Conservation (phyloP, 2,113 vertebrate species). For the Phalacrocorax pelagicus region DNA sequence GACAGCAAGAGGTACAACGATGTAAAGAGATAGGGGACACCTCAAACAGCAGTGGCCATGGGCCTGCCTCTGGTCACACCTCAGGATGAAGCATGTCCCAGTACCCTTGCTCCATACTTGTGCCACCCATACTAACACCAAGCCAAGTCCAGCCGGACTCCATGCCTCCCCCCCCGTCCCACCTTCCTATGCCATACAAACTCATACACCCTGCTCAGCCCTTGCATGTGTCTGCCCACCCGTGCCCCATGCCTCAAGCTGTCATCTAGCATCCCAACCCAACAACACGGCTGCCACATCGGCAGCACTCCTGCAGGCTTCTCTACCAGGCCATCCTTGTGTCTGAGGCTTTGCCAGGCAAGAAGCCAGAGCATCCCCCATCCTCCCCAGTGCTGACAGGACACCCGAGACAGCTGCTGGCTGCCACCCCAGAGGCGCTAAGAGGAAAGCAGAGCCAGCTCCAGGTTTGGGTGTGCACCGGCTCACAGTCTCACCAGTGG, state of each 20-base stretch:
- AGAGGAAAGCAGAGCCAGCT: not conserved
- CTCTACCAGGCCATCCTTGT: rapidly evolving
- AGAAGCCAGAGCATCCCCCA: not conserved
- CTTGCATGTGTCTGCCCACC: rapidly evolving
- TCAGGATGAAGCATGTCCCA: rapidly evolving
- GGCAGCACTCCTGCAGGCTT: rapidly evolving
- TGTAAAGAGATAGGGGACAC: not conserved
- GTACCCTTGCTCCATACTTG: rapidly evolving
- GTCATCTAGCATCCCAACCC: not conserved
- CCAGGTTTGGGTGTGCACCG: not conserved
- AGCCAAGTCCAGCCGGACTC: not conserved
- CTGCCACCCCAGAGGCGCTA: not conserved
- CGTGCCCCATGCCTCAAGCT: not conserved
- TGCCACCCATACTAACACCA: not conserved
- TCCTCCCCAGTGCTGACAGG: not conserved
- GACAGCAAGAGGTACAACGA: not conserved
- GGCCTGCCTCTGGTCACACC: not conserved
- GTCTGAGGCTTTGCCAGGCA: not conserved
- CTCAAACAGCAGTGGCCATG: not conserved
- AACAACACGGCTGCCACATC: rapidly evolving
- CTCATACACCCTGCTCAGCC: rapidly evolving
- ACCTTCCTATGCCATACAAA: not conserved
- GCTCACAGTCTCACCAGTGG: rapidly evolving
- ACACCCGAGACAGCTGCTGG: not conserved
- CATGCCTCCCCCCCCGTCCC: not conserved